These are phyloP conservation scores for Acipenser ruthenus DNA, from an alignment of 2,797 vertebrate genomes.

Conservation along the genomic window DNA sequence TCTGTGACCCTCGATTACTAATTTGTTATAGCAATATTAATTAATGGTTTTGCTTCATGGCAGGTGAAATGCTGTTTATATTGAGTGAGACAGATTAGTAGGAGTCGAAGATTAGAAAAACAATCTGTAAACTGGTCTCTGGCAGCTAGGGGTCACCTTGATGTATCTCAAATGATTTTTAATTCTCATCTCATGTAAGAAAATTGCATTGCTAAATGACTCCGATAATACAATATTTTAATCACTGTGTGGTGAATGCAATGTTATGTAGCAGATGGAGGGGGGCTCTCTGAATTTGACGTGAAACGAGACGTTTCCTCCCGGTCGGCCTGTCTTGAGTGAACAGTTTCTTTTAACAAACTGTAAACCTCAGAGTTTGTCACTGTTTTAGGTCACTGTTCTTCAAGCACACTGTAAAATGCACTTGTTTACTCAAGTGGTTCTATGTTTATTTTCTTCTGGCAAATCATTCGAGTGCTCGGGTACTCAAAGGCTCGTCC, in stretches of 20 bases:
- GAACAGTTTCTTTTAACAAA: too few species aligned
- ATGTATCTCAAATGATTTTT: slow-evolving; percentile 61
- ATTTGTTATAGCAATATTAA: slow-evolving; percentile 80
- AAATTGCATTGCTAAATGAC: slow-evolving; percentile 51
- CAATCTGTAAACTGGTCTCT: slow-evolving; percentile 56
- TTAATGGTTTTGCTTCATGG: slow-evolving; percentile 66
- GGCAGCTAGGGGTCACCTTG: slow-evolving; percentile 71
- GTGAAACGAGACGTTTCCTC: too few species aligned
- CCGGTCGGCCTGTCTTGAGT: too few species aligned
- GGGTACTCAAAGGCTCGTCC: too few species aligned
- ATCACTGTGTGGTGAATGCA: slow-evolving; percentile 22
- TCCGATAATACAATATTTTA: slow-evolving; percentile 19
- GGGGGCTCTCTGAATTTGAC: too few species aligned
- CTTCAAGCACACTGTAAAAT: too few species aligned
- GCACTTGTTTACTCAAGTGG: too few species aligned
- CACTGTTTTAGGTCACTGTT: too few species aligned
- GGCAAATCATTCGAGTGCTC: too few species aligned
- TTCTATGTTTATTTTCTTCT: too few species aligned
- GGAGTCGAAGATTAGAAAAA: slow-evolving; percentile 58
- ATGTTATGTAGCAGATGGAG: slow-evolving; percentile 16
- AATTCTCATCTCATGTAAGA: slow-evolving; percentile 49
- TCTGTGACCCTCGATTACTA: slow-evolving; percentile 42
- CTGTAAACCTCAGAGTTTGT: too few species aligned
- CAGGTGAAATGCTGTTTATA: slow-evolving; percentile 53
- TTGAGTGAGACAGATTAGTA: slow-evolving; percentile 62